phyloP scores from a whole-genome alignment of 2,888 invertebrate genomes.

The Carabus problematicus region DNA sequence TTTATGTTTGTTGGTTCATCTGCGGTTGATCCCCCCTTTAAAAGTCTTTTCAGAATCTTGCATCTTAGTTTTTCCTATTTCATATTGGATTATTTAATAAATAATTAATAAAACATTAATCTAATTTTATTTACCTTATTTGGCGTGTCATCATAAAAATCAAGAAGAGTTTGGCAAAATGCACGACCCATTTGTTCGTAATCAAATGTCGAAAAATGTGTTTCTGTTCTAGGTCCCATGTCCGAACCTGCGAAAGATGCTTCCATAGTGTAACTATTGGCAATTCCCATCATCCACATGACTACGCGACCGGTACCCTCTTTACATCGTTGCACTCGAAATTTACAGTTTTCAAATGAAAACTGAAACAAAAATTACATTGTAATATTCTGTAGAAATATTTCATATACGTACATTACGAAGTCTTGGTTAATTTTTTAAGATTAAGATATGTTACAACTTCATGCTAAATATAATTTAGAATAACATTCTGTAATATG shows the following conservation, averaged over 20 bases:
- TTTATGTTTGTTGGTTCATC: conserved; percentile 88
- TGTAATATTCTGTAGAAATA: conserved; percentile 1
- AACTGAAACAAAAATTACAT: conserved; percentile 69
- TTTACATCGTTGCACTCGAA: conserved; percentile 90
- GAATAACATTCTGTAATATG: too few species aligned
- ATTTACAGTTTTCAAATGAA: conserved; percentile 93
- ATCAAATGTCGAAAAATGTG: conserved; percentile 83
- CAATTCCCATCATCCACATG: conserved; percentile 94
- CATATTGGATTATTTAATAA: conserved; percentile 46
- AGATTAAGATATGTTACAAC: conserved; percentile 4
- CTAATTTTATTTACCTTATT: conserved; percentile 67
- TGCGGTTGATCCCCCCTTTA: conserved; percentile 85
- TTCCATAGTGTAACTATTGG: conserved; percentile 95
- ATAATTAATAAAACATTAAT: neutral
- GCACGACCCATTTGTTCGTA: conserved; percentile 85
- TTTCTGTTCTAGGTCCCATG: conserved; percentile 79
- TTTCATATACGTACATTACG: neutral
- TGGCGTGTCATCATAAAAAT: conserved; percentile 88
- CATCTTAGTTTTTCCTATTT: conserved; percentile 75
- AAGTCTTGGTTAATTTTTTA: conserved; percentile 3
- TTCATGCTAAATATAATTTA: neutral
- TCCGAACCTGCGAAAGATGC: conserved; percentile 93
- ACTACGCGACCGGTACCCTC: conserved; percentile 95
- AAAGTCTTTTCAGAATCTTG: conserved; percentile 80
- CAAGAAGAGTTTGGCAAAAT: conserved; percentile 91